A percentile compares a stretch with the other conserved stretches of the same genome.
Conservation (phyloP, 2,888 invertebrate species). For the Muschampia plurimacula region DNA sequence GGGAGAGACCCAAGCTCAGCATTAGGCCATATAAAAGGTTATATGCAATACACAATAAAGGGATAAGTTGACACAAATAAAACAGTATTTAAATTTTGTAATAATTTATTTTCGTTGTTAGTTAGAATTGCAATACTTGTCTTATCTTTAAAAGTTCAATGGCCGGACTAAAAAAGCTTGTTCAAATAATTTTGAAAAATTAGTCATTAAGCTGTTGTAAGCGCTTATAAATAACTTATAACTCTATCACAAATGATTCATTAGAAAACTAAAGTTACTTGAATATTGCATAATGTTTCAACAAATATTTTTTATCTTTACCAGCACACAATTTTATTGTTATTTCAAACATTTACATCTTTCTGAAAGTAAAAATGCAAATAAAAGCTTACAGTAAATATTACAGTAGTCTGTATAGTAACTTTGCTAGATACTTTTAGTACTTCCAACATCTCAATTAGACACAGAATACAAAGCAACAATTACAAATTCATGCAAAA, state of each 20-base stretch:
- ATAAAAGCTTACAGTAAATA: not conserved
- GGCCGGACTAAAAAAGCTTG: not conserved
- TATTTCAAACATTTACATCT: not conserved
- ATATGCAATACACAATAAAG: too few species aligned
- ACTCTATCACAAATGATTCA: not conserved
- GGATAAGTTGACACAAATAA: not conserved
- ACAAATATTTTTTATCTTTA: not conserved
- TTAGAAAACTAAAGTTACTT: too few species aligned
- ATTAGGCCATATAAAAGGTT: too few species aligned
- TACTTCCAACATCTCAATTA: not conserved
- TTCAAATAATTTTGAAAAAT: not conserved
- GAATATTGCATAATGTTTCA: not conserved
- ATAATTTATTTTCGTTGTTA: conserved; percentile 39
- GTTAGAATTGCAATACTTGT: conserved; percentile 31
- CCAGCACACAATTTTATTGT: not conserved
- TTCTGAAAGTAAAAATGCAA: conserved; percentile 4
- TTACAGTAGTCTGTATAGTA: not conserved
- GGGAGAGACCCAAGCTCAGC: too few species aligned
- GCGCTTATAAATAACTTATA: not conserved
- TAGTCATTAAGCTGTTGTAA: not conserved
- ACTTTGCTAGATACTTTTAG: not conserved
- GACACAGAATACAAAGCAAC: conserved; percentile 24
- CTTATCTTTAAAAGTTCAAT: conserved; percentile 9
- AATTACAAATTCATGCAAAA: not conserved
- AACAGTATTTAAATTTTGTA: conserved; percentile 41